These are phyloP conservation scores for Pyrrhosoma nymphula DNA, from an alignment of 2,888 invertebrate genomes.

Conservation along the genomic window DNA sequence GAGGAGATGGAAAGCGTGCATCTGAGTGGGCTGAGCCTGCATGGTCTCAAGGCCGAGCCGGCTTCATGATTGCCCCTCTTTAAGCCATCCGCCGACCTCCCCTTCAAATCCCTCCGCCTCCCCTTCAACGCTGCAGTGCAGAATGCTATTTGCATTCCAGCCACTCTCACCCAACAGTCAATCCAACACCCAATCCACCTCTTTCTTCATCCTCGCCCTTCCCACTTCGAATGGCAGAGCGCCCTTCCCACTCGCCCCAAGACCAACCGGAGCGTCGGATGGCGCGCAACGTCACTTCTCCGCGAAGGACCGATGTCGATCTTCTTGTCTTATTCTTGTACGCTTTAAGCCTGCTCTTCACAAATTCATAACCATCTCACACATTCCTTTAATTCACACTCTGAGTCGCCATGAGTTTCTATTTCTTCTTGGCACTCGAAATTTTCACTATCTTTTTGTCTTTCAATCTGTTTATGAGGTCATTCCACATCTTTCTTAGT, in stretches of 20 bases:
- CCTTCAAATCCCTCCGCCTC: background rate
- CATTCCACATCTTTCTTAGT: too few relatives aligned
- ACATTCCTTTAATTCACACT: too few relatives aligned
- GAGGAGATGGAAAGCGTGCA: background rate
- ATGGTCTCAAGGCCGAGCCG: background rate
- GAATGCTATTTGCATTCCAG: slow-evolving; percentile 22
- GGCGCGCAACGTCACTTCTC: background rate
- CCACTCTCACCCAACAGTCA: slow-evolving; percentile 6
- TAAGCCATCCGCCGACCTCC: background rate
- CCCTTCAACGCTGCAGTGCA: background rate
- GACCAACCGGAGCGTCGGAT: background rate
- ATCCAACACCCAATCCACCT: background rate
- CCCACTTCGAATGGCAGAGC: background rate
- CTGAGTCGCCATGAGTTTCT: too few relatives aligned
- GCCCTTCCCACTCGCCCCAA: background rate
- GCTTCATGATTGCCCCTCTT: background rate
- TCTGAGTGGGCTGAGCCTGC: background rate
- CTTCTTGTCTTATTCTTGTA: too few relatives aligned
- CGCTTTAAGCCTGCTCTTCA: too few relatives aligned
- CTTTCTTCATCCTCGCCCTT: background rate
- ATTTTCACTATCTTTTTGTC: too few relatives aligned
- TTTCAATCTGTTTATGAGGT: too few relatives aligned
- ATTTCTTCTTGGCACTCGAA: too few relatives aligned
- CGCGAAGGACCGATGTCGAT: background rate
- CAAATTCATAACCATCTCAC: too few relatives aligned